Percentiles rank a stretch among this genome's conserved stretches.
Conservation (phyloP, 2,888 invertebrate genomes). For the Blera fallax region DNA sequence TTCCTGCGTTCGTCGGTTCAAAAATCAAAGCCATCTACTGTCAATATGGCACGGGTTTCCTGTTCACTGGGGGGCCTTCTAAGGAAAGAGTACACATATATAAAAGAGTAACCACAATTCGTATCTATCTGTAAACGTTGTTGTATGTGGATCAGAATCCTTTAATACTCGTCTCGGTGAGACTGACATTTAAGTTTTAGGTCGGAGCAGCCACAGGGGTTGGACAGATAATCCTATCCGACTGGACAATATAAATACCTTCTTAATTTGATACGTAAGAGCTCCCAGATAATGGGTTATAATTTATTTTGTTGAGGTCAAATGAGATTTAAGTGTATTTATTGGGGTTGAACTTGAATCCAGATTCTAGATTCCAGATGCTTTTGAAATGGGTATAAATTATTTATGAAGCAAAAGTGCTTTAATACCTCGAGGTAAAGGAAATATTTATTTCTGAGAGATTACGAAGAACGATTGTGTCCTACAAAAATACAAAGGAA, state of each 20-base stretch:
- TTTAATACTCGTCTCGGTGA: neutral
- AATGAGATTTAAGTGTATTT: conserved; percentile 39
- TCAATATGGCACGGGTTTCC: neutral
- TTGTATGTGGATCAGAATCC: neutral
- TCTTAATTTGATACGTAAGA: conserved; percentile 28
- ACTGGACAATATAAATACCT: conserved; percentile 49
- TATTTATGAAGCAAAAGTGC: conserved; percentile 16
- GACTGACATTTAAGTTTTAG: conserved; percentile 34
- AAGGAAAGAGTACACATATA: neutral
- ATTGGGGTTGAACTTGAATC: neutral
- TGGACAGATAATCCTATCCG: conserved; percentile 50
- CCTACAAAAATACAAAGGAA: neutral
- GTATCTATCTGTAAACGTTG: neutral
- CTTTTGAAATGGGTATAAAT: conserved; percentile 2
- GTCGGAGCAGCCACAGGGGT: conserved; percentile 1
- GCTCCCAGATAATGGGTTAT: conserved; percentile 34
- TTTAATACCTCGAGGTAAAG: neutral
- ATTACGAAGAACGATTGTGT: neutral
- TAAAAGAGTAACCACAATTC: neutral
- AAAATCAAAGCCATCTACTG: conserved; percentile 33
- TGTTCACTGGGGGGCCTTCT: neutral
- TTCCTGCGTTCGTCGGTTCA: neutral
- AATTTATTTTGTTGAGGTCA: conserved; percentile 47
- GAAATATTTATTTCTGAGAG: neutral
- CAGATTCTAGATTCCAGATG: conserved; percentile 6